phyloP scores from a whole-genome alignment of 2,113 vertebrate species.

The Eurystomus gularis region DNA sequence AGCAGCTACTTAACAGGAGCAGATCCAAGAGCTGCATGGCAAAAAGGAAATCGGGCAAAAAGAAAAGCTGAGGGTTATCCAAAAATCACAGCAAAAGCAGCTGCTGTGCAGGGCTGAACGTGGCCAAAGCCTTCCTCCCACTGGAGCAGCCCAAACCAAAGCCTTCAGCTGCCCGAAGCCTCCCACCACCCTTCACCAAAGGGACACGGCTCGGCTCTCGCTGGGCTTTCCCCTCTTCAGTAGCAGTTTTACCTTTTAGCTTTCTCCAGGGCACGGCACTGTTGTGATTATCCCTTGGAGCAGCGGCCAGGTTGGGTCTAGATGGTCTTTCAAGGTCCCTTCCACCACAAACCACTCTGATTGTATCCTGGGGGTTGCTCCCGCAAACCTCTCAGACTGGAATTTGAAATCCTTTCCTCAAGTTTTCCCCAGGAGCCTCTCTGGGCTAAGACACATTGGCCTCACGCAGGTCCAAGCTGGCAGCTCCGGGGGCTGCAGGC shows the following conservation, averaged over 20 bases:
- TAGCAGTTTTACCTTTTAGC: background rate
- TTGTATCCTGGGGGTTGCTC: accelerated
- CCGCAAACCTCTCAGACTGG: background rate
- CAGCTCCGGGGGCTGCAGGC: no score
- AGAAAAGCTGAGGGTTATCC: background rate
- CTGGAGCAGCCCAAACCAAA: accelerated
- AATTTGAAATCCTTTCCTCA: background rate
- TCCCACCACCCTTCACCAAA: background rate
- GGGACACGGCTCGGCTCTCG: background rate
- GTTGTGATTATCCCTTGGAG: accelerated
- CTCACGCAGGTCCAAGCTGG: accelerated
- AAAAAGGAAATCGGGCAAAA: background rate
- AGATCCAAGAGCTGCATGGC: accelerated
- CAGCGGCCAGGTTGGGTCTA: accelerated
- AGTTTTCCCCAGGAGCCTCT: background rate
- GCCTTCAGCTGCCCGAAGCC: background rate
- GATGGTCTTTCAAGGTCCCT: background rate
- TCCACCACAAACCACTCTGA: background rate
- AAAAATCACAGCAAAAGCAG: background rate
- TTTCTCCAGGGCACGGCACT: accelerated
- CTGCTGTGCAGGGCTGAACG: background rate
- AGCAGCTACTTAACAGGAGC: background rate
- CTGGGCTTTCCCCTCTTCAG: accelerated
- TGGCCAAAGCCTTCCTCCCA: background rate
- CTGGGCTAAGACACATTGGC: background rate